Evolutionary conservation across 2,113 vertebrate genomes (phyloP), one percentile per base, ranked within the genome.

Genomic region (Nipponia nippon): DNA sequence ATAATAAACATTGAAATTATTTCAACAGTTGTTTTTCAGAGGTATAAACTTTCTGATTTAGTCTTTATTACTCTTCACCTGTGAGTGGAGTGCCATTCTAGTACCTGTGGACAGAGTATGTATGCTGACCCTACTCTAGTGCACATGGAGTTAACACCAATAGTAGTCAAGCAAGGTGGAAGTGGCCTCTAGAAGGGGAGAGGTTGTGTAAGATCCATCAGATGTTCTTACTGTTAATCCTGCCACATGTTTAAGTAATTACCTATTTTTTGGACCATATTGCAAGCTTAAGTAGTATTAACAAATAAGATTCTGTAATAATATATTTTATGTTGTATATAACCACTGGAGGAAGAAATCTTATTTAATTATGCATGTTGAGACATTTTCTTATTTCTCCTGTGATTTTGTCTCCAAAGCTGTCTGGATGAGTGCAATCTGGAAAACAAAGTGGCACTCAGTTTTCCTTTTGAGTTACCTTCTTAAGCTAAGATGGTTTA

Each of bases 131-230:
- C 50, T 44, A 46, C 46, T n/a, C 19, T 13, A 30, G 18, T 47
- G 30, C 6, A 4, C 8, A 0, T 7, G 17, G 22, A 29, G 3
- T 34, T 83, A 12, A 23, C 11, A 2, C 18, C 19, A 46, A 9
- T 1, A 10, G 47, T 25, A 46, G 1, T 17, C 36, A 40, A 3
- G 20, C 16, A 34, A 65, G 61, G 10, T 34, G 30, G 21, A 63
- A 36, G 14, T 5, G 6, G 7, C 21, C 22, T 58, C n/a, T 13
- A 36, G 34, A 62, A 58, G 8, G 29, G 77, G 20, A 61, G 56
- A 76, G 72, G 4, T 16, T 82, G 17, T 18, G 1, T 26, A 63
- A 88, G 13, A 50, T 34, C 14, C 27, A 11, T 55, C 42, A 21
- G 29, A 22, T 29, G 8, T 4, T 93, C 90, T 46, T 61, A 11